These are phyloP conservation scores for Thaumetopoea pityocampa DNA, from an alignment of 1,140 invertebrate genomes.

Conservation along the genomic window DNA sequence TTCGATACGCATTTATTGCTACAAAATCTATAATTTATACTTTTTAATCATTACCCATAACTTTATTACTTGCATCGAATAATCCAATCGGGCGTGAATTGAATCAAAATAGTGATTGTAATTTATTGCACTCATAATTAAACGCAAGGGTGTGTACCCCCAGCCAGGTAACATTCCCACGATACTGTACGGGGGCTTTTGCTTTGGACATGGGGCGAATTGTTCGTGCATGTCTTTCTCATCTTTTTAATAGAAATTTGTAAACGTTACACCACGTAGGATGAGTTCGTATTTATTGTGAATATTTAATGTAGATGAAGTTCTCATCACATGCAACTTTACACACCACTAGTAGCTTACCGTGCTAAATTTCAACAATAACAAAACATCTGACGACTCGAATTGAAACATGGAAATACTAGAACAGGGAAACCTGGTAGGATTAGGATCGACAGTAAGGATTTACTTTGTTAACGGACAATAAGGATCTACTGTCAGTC, in stretches of 20 bases:
- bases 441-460: too few relatives aligned
- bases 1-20: background rate
- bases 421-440: too few relatives aligned
- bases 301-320: too few relatives aligned
- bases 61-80: slow-evolving; percentile 21
- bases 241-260: slow-evolving; percentile 40
- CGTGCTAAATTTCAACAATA: too few relatives aligned
- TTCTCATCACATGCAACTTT: too few relatives aligned
- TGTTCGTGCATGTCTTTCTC: slow-evolving; percentile 34
- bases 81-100: slow-evolving; percentile 40
- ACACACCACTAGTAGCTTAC: too few relatives aligned
- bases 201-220: slow-evolving; percentile 39
- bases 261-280: slow-evolving; percentile 34
- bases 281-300: slow-evolving; percentile 32
- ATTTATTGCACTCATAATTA: slow-evolving; percentile 56
- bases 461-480: too few relatives aligned
- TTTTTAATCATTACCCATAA: slow-evolving; percentile 5
- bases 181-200: slow-evolving; percentile 42
- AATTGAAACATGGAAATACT: too few relatives aligned
- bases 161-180: slow-evolving; percentile 55
- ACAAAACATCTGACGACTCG: too few relatives aligned
- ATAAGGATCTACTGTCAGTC: too few relatives aligned
- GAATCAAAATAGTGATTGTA: slow-evolving; percentile 55
- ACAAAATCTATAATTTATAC: slow-evolving; percentile 1
- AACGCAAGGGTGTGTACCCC: slow-evolving; percentile 39